Conservation (phyloP, 2,113 vertebrate species). For the Tonatia bakeri region DNA sequence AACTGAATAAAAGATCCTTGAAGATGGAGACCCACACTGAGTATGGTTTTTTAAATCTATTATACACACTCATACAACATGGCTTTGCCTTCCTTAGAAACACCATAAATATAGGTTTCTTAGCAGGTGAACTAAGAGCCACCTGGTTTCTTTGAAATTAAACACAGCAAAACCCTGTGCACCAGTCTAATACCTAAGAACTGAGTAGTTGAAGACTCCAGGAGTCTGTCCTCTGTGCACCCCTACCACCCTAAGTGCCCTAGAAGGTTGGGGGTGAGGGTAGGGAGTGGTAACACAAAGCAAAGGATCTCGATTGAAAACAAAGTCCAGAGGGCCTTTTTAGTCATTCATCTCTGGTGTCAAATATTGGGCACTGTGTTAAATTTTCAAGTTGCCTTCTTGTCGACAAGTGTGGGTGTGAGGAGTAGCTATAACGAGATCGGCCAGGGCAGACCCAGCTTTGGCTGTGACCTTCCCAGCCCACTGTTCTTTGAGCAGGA, state of each 20-base stretch:
- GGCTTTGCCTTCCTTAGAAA: conserved; percentile 27
- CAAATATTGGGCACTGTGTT: neutral
- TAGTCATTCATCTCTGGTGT: neutral
- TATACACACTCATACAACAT: neutral
- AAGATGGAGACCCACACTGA: neutral
- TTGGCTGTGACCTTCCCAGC: neutral
- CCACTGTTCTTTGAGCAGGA: neutral
- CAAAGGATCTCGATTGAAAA: neutral
- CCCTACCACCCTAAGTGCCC: neutral
- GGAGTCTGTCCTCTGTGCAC: neutral
- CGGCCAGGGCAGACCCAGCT: neutral
- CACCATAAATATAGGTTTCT: neutral
- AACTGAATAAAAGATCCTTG: neutral
- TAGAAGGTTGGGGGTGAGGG: neutral
- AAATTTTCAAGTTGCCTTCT: neutral
- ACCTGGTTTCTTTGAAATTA: conserved; percentile 38
- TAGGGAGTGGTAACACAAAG: neutral
- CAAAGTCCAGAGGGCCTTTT: neutral
- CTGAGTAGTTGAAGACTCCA: neutral
- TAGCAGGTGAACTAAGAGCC: neutral
- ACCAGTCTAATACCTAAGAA: neutral
- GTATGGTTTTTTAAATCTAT: neutral
- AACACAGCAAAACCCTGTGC: neutral
- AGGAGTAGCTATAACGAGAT: neutral
- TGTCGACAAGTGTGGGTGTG: neutral